Conservation (phyloP, 2,797 vertebrate genomes). For the Phoebastria nigripes region DNA sequence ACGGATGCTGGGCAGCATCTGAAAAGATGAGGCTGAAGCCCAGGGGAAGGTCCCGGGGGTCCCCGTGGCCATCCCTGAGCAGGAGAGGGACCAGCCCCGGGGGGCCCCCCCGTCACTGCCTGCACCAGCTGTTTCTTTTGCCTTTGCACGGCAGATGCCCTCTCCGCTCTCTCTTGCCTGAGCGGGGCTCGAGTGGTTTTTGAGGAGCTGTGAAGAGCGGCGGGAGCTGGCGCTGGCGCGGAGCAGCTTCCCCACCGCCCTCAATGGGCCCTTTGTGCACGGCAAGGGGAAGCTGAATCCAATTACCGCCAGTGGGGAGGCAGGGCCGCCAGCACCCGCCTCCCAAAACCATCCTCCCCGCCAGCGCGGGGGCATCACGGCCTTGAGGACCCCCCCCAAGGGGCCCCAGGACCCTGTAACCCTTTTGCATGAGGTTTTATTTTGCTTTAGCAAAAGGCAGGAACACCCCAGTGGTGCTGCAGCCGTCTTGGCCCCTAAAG, state of each 20-base stretch:
- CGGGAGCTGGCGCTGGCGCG: slow-evolving; percentile 43
- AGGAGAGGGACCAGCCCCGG: not conserved
- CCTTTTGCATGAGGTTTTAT: not conserved
- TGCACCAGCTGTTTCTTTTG: not conserved
- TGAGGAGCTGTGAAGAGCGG: slow-evolving; percentile 68
- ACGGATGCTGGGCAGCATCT: fast-evolving
- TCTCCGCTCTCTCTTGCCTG: not conserved
- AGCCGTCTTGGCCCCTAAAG: not conserved
- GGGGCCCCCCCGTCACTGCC: fast-evolving
- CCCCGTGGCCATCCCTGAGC: fast-evolving
- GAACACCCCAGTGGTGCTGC: not conserved
- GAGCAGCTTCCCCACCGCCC: slow-evolving; percentile 35
- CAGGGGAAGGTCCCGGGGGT: not conserved
- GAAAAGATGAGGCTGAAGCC: not conserved
- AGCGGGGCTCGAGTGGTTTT: slow-evolving; percentile 60
- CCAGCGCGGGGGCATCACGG: not conserved
- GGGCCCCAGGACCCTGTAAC: not conserved
- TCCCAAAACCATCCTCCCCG: not conserved
- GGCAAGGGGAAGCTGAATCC: slow-evolving; percentile 67
- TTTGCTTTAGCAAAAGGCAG: not conserved
- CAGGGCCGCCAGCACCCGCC: not conserved
- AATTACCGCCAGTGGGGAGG: slow-evolving; percentile 50
- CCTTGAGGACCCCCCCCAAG: not conserved
- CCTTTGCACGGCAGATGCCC: not conserved
- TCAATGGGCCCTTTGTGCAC: slow-evolving; percentile 74